These are phyloP conservation scores for Diadumene lineata DNA, from an alignment of 92 coral and sea anemone species.

Conservation along the genomic window DNA sequence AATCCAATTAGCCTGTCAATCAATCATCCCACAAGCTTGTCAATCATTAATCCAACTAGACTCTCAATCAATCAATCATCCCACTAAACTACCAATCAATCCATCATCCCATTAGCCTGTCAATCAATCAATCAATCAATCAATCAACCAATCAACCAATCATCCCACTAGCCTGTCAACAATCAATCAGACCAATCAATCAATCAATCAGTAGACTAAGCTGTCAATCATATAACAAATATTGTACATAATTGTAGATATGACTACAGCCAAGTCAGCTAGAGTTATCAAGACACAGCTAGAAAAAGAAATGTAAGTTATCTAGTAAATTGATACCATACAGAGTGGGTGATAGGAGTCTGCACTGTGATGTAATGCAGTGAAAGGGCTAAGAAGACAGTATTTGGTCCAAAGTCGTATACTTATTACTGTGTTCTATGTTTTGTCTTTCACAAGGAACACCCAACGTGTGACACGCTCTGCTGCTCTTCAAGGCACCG, in stretches of 20 bases:
- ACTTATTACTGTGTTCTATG: not conserved
- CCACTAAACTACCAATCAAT: not conserved
- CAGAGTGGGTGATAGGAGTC: too few species aligned
- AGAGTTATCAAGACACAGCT: slow-evolving; percentile 88
- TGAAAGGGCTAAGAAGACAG: too few species aligned
- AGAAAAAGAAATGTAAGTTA: slow-evolving; percentile 93
- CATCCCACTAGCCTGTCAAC: not conserved
- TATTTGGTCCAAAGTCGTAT: too few species aligned
- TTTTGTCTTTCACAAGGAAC: slow-evolving; percentile 60
- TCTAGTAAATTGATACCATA: too few species aligned
- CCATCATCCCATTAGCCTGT: not conserved
- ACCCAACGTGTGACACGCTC: slow-evolving; percentile 97
- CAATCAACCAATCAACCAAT: not conserved
- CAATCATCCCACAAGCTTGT: too few species aligned
- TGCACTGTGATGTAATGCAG: too few species aligned
- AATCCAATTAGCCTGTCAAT: not conserved
- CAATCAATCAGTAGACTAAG: not conserved
- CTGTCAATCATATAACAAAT: not conserved
- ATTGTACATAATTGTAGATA: slow-evolving; percentile 54
- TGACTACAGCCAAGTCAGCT: slow-evolving; percentile 91
- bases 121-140: slow-evolving; percentile 74
- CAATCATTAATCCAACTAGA: not conserved
- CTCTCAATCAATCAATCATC: not conserved
- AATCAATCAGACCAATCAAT: not conserved
- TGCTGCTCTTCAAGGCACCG: slow-evolving; percentile 92